Evolutionary conservation across 1,140 invertebrate species (phyloP).

Genomic region (Aricia agestis): DNA sequence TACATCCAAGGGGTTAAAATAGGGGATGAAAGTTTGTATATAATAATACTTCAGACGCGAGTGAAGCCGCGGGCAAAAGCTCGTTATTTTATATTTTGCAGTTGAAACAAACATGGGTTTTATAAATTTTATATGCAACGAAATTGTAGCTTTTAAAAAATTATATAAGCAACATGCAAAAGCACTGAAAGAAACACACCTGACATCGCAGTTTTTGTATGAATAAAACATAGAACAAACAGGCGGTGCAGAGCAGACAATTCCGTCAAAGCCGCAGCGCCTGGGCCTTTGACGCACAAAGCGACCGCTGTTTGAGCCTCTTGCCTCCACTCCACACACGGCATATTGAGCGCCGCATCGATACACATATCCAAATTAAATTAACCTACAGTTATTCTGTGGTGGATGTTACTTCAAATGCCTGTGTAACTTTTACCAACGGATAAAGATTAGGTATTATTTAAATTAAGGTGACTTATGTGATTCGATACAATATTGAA

Average conservation of each 20-base stretch:
- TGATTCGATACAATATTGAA: no score
- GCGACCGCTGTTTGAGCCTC: slow-evolving; percentile 46
- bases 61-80: no score
- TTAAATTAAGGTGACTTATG: no score
- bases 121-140: no score
- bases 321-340: slow-evolving; percentile 34
- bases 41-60: no score
- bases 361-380: slow-evolving; percentile 11
- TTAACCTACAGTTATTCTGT: neutral
- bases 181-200: neutral
- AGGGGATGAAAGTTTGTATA: no score
- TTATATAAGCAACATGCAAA: neutral
- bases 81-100: no score
- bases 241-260: slow-evolving; percentile 39
- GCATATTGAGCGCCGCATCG: slow-evolving; percentile 37
- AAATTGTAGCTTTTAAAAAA: no score
- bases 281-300: slow-evolving; percentile 46
- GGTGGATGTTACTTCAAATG: neutral
- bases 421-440: no score
- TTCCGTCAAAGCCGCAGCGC: slow-evolving; percentile 41
- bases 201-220: slow-evolving; percentile 22
- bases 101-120: no score
- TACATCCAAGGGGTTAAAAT: no score
- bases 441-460: no score
- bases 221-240: slow-evolving; percentile 41